A percentile compares a stretch with the other conserved stretches of the same genome.
These are phyloP conservation scores for Acridotheres tristis DNA, from an alignment of 2,797 vertebrate genomes.

Conservation along the genomic window DNA sequence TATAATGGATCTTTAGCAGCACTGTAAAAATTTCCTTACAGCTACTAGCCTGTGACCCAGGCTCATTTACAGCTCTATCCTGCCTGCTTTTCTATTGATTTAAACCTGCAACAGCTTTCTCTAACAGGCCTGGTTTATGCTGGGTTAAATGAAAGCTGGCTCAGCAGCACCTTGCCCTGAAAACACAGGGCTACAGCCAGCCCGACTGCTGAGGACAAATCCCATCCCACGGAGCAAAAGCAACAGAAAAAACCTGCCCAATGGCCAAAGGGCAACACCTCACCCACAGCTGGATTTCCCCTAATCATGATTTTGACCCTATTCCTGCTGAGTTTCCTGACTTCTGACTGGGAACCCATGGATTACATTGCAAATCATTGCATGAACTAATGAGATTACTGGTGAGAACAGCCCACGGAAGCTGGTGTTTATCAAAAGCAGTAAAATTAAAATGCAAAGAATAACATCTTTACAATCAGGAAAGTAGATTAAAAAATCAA, in stretches of 20 bases:
- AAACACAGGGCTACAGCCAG: background rate
- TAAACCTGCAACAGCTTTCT: background rate
- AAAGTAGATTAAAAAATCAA: background rate
- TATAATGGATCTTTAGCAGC: slow-evolving; percentile 35
- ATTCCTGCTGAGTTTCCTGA: background rate
- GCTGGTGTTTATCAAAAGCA: background rate
- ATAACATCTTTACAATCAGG: background rate
- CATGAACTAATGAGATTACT: background rate
- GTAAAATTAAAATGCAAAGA: background rate
- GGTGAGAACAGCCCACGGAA: background rate
- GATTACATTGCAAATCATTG: background rate
- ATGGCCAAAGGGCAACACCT: background rate
- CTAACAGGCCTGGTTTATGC: background rate
- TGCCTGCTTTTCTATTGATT: background rate
- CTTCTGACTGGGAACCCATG: background rate
- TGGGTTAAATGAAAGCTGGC: background rate
- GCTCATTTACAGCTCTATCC: background rate
- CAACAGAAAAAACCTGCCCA: background rate
- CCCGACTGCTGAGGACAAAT: background rate
- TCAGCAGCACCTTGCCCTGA: background rate
- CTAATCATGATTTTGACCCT: background rate
- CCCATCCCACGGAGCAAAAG: background rate
- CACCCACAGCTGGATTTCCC: background rate
- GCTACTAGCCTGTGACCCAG: background rate
- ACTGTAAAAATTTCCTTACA: background rate